phyloP scores from a whole-genome alignment of 2,113 vertebrate genomes.

The Columba livia region DNA sequence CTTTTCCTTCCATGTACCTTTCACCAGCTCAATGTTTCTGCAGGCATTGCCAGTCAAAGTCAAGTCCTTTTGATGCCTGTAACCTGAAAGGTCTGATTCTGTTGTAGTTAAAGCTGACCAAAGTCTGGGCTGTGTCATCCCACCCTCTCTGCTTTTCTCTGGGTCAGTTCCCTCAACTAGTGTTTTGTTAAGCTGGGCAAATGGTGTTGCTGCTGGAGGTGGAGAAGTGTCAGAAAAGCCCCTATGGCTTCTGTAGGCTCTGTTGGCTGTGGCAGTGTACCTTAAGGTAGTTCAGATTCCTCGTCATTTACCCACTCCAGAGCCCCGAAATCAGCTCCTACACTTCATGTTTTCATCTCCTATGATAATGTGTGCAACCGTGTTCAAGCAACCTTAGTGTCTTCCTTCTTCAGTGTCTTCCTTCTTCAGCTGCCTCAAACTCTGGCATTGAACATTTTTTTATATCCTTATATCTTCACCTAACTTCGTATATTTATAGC shows the following conservation, averaged over 20 bases:
- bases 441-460: neutral
- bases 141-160: neutral
- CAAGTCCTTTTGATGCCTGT: neutral
- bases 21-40: neutral
- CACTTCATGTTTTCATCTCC: neutral
- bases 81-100: neutral
- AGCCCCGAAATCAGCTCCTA: neutral
- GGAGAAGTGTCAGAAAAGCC: neutral
- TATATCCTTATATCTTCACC: neutral
- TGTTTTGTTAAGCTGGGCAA: neutral
- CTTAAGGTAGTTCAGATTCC: neutral
- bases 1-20: neutral
- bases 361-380: fast-evolving
- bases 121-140: neutral
- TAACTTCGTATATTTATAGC: neutral
- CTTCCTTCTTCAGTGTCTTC: neutral
- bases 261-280: neutral
- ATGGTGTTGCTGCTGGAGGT: neutral
- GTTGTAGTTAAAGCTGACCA: neutral
- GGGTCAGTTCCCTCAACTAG: neutral
- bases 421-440: neutral
- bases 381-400: neutral
- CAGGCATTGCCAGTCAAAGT: neutral
- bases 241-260: neutral
- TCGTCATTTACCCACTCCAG: neutral